Percentiles rank a stretch among this genome's conserved stretches.
Evolutionary conservation across 2,797 vertebrate species (phyloP).

Genomic region (Propithecus deckenii): DNA sequence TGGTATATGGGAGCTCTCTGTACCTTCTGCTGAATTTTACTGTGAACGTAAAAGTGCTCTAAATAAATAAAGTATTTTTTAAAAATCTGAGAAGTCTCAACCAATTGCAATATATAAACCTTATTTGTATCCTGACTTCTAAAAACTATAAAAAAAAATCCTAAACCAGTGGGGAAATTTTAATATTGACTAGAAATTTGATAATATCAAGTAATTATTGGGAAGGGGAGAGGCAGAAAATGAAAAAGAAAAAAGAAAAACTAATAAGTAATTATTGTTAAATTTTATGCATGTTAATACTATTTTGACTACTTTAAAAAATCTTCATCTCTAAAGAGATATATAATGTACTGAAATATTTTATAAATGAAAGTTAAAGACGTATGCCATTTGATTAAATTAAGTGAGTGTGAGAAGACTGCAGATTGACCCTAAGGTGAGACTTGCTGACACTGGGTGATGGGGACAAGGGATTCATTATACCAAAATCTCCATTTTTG

Average conservation of each 20-base stretch:
- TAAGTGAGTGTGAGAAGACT: neutral
- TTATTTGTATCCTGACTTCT: neutral
- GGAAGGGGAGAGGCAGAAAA: too few relatives aligned
- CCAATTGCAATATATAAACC: neutral
- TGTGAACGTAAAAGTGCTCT: neutral
- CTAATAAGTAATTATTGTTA: neutral
- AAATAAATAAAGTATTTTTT: neutral
- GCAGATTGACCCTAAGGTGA: neutral
- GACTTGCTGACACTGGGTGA: neutral
- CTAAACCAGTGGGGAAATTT: neutral
- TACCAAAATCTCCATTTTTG: neutral
- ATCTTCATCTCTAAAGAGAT: neutral
- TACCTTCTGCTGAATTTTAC: neutral
- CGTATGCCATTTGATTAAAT: neutral
- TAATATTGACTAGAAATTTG: neutral
- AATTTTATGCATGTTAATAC: neutral
- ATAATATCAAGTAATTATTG: neutral
- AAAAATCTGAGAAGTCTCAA: neutral
- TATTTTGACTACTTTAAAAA: neutral
- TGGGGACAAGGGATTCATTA: neutral
- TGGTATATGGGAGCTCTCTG: neutral
- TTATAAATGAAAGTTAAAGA: slow-evolving; percentile 4
- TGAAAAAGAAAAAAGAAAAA: too few relatives aligned
- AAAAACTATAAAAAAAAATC: neutral
- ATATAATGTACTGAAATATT: neutral